phyloP scores from a whole-genome alignment of 2,888 invertebrate species.

The Prenolepis imparis region DNA sequence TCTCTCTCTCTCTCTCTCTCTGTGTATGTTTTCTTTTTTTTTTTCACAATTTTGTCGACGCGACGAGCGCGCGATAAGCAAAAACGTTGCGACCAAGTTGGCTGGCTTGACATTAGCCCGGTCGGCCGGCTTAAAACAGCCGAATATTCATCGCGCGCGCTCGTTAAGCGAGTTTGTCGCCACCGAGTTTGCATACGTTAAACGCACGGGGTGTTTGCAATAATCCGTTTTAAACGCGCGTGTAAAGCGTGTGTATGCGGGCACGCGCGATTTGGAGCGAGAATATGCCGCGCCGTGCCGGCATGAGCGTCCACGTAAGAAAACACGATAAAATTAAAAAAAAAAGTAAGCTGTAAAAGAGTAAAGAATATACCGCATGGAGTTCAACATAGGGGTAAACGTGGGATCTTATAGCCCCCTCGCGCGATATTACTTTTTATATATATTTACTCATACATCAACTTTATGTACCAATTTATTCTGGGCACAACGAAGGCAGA shows the following conservation, averaged over 20 bases:
- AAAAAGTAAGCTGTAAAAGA: neutral
- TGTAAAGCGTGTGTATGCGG: conserved; percentile 35
- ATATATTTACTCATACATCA: neutral
- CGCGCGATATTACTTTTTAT: neutral
- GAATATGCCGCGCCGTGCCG: neutral
- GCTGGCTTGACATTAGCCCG: conserved; percentile 46
- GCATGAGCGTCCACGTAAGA: conserved; percentile 20
- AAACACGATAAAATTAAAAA: conserved; percentile 13
- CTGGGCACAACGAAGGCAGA: neutral
- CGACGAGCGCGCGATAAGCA: conserved; percentile 43
- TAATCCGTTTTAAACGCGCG: conserved; percentile 53
- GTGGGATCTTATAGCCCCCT: neutral
- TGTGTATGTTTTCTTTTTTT: neutral
- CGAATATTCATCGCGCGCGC: conserved; percentile 54
- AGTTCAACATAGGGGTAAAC: neutral
- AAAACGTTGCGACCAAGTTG: conserved; percentile 47
- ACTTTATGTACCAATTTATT: neutral
- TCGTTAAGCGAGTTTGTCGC: conserved; percentile 55
- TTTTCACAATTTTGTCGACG: conserved; percentile 25
- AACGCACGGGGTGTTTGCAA: conserved; percentile 51
- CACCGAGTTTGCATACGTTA: conserved; percentile 57
- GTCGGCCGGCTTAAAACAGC: conserved; percentile 45
- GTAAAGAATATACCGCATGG: neutral
- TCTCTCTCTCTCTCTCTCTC: neutral
- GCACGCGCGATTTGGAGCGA: conserved; percentile 35